Percentiles rank a stretch among this genome's conserved stretches.
Conservation (phyloP, 2,797 vertebrate genomes). For the Gymnoscopelus braueri region DNA sequence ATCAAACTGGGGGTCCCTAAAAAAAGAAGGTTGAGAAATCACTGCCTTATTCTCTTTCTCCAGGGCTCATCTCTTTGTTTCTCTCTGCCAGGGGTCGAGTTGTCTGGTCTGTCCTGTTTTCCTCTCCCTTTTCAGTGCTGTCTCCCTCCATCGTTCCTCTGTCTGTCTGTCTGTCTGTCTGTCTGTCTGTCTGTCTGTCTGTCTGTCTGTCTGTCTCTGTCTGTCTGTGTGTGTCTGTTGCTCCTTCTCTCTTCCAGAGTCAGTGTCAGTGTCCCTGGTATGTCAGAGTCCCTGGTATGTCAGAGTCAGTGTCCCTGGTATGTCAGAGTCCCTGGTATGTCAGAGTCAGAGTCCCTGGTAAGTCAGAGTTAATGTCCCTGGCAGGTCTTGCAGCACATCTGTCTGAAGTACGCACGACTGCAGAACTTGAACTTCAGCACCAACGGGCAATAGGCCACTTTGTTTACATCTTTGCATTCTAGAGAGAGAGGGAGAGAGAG, state of each 20-base stretch:
- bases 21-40: conserved; percentile 43
- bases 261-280: conserved; percentile 96
- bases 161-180: conserved; percentile 28
- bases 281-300: conserved; percentile 67
- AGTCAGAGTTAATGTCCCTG: conserved; percentile 91
- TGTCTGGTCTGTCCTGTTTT: conserved; percentile 25
- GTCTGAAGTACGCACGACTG: conserved; percentile 99
- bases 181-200: neutral
- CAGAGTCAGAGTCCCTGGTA: too few species aligned
- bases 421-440: conserved; percentile 99
- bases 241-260: conserved; percentile 46
- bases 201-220: conserved; percentile 48
- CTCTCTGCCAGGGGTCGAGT: conserved; percentile 27
- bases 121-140: conserved; percentile 44
- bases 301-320: too few species aligned
- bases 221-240: conserved; percentile 11
- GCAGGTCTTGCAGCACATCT: conserved; percentile 99
- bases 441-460: conserved; percentile 99
- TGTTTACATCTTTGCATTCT: conserved; percentile 99
- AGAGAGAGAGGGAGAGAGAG: conserved; percentile 26
- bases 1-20: too few species aligned
- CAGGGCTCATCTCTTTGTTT: conserved; percentile 25
- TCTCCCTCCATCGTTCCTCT: conserved; percentile 51
- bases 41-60: conserved; percentile 18
- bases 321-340: too few species aligned